Evolutionary conservation across 2,797 vertebrate species (phyloP), one percentile per base, ranked within the genome.

Genomic region (Micropoecilia bifurca): DNA sequence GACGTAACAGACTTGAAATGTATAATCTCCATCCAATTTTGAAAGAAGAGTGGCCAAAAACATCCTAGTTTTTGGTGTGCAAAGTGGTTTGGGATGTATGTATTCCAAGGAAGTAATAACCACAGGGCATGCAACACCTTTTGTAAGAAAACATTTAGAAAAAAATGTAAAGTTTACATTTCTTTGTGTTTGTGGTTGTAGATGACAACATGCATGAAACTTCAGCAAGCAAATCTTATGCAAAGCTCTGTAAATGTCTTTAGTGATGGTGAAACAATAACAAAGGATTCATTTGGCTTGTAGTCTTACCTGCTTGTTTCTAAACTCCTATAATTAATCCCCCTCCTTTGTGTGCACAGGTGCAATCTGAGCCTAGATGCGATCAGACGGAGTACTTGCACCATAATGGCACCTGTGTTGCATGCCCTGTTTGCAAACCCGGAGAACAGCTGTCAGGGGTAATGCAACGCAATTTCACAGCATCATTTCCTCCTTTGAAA

Each of bases 391-490:
- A 93, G 88, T 94, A 91, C 81, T 78, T 92, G 36, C 81, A 90
- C 50, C 47, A 55, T 78, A 90, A 94, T 25, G 91, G 91, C 48
- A 82, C 78, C 0, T 95, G 93, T 85, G 85, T 86, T 9, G 10
- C 53, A 14, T 95, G 94, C 16, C 79, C 87, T 81, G 83, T 79
- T 2, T 95, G 94, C n/a, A 84, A 83, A 0, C 89, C 92, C 0
- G 93, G 92, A 71, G 79, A 93, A 28, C 90, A 93, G 81, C 90
- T 94, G 55, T 91, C 92, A 59, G 89, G 89, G 91, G 93, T 93
- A 89, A 75, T 22, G 0, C 36, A 75, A 61, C 14, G 18, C 30
- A 25, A 20, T 55, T 74, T 47, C 6, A 2, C 28, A 45, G n/a
- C n/a, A 4, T 47, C 0, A 6, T 53, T 47, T 46, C 10, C n/a